phyloP scores from a whole-genome alignment of 1,140 invertebrate genomes.

The Ips nitidus region DNA sequence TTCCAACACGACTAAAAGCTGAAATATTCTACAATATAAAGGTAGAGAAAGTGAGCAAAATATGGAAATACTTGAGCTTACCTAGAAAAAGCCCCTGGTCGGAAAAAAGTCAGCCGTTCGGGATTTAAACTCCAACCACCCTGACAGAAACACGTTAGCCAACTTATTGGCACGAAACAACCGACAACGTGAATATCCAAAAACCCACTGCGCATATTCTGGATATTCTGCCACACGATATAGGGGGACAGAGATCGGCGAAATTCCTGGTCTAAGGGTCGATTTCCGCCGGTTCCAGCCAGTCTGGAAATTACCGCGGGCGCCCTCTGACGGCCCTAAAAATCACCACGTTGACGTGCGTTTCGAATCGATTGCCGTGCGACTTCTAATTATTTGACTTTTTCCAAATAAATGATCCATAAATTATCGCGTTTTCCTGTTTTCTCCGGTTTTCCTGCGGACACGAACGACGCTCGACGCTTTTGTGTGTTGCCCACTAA shows the following conservation, averaged over 20 bases:
- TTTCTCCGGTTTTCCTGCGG: conserved; percentile 17
- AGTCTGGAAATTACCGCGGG: conserved; percentile 8
- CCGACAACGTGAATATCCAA: conserved; percentile 48
- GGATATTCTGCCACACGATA: conserved; percentile 9
- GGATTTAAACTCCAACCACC: conserved; percentile 45
- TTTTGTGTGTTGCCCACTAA: background rate
- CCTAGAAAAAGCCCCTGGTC: conserved; percentile 9
- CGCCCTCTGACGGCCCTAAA: conserved; percentile 14
- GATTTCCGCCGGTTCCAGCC: conserved; percentile 26
- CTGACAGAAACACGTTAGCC: conserved; percentile 48
- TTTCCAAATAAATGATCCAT: conserved; percentile 46
- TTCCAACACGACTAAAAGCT: too few species aligned
- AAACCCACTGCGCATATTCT: conserved; percentile 44
- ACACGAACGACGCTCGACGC: background rate
- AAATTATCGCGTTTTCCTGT: conserved; percentile 45
- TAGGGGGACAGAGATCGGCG: conserved; percentile 15
- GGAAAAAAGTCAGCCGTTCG: conserved; percentile 23
- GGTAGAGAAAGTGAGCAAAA: too few species aligned
- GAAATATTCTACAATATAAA: too few species aligned
- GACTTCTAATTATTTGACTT: conserved; percentile 41
- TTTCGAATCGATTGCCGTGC: conserved; percentile 42
- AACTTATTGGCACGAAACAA: conserved; percentile 49
- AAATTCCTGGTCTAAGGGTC: conserved; percentile 20
- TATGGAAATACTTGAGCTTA: too few species aligned
- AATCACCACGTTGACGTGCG: background rate